Evolutionary conservation across 2,797 vertebrate genomes (phyloP).

Genomic region (Tympanoctomys barrerae): DNA sequence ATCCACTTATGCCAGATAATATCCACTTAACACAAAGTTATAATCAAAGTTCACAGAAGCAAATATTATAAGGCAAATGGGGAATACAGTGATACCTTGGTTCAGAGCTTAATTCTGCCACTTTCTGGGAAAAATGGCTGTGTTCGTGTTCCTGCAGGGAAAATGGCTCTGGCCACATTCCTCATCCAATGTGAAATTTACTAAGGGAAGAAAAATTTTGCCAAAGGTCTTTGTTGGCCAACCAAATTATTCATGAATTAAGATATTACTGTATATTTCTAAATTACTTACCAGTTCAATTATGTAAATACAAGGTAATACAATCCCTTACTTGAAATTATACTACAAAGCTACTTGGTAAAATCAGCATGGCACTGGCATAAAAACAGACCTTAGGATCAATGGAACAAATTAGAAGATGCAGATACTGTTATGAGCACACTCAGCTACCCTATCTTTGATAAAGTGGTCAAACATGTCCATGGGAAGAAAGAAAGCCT

Average conservation of each 20-base stretch:
- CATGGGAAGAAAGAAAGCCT: too few species aligned
- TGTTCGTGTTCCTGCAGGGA: not conserved
- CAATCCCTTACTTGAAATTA: too few species aligned
- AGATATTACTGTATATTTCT: not conserved
- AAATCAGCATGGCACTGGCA: too few species aligned
- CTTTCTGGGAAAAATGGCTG: not conserved
- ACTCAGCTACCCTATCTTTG: too few species aligned
- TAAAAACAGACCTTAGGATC: too few species aligned
- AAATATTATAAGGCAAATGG: not conserved
- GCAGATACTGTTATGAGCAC: too few species aligned
- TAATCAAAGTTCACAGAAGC: too few species aligned
- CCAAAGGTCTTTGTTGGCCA: not conserved
- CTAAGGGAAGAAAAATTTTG: not conserved
- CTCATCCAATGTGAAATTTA: not conserved
- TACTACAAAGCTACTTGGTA: too few species aligned
- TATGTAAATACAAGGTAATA: not conserved
- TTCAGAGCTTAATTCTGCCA: not conserved
- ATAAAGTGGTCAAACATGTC: too few species aligned
- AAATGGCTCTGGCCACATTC: not conserved
- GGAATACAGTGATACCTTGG: not conserved
- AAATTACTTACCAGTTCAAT: not conserved
- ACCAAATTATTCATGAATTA: not conserved
- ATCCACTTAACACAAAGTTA: too few species aligned
- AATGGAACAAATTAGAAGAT: too few species aligned
- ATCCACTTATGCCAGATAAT: too few species aligned